Base-by-base conservation (phyloP, 2,113 vertebrate species). In the Podarcis muralis region DNA sequence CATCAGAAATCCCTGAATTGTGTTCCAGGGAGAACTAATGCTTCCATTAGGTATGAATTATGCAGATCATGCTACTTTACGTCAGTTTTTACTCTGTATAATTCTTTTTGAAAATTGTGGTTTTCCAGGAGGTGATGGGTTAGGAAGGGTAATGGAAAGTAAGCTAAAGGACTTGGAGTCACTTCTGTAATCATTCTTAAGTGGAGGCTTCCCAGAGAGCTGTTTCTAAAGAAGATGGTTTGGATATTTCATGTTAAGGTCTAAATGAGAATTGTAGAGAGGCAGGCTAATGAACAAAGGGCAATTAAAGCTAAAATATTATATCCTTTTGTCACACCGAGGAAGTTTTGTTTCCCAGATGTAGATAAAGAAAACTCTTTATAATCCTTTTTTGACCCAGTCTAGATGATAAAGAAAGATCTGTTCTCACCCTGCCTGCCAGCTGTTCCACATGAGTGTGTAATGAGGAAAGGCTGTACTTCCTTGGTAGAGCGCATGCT, bases 191-290 rank as follows among this genome's bases (percentile, higher is more conserved):
- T 53, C 8, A 22, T 91, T 11, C 4, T 30, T 62, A 81, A 71
- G 2, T 81, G 16, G 48, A 87, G 9, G 57, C 18, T 4, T 2
- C 3, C 35, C 32, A 27, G 40, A 69, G 59, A 53, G 78, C 62
- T 53, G n/a, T 79, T 72, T 81, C n/a, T 1, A 81, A 65, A 62
- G 35, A 85, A 71, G 72, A 84, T 3, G 59, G 78, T 32, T 62
- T 12, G 53, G n/a, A 32, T 71, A 59, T n/a, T 40, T 48, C 59
- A 1, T 69, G 6, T 27, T 23, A 18, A 48, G 83, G 12, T 4
- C 43, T 90, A 32, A 25, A 23, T 80, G 65, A 65, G 35, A 40
- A 25, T 30, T 90, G 30, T 32, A 87, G 57, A 35, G 83, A 89
- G 20, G 25, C 62, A 75, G 65, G n/a, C 7, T 23, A 75, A 79